phyloP scores from a whole-genome alignment of 92 coral and sea anemone genomes.

The Siderastrea siderea region DNA sequence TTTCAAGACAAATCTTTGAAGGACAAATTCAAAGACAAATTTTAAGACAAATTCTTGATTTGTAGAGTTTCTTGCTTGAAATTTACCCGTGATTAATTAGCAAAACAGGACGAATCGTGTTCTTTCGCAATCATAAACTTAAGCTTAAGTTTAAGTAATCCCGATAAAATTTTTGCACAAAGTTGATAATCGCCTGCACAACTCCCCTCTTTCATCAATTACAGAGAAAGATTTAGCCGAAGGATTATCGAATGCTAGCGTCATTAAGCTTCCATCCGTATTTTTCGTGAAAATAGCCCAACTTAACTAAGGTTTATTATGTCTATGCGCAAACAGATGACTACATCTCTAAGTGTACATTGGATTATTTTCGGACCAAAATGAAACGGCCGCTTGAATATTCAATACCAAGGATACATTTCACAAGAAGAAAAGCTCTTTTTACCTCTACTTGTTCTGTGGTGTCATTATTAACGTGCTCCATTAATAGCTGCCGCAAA shows the following conservation, averaged over 20 bases:
- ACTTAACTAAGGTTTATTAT: background rate
- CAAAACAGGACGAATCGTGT: background rate
- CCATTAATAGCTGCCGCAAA: conserved; percentile 31
- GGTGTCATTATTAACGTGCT: conserved; percentile 49
- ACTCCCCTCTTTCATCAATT: background rate
- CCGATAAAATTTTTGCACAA: background rate
- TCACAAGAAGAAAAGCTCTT: background rate
- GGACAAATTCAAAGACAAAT: background rate
- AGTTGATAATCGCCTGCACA: background rate
- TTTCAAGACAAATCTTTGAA: background rate
- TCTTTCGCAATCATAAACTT: background rate
- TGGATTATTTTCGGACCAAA: background rate
- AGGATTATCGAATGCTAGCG: background rate
- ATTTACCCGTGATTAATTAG: background rate
- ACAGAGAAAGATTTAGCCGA: background rate
- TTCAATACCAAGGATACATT: background rate
- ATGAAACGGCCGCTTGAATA: too few species aligned
- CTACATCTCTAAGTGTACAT: background rate
- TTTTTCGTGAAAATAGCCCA: background rate
- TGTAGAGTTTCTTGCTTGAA: background rate
- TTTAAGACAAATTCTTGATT: background rate
- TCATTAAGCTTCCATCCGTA: background rate
- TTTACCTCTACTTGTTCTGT: conserved; percentile 51
- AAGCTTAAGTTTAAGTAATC: background rate
- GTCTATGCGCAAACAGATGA: background rate